Evolutionary conservation across 2,113 vertebrate species (phyloP), one percentile per base, ranked within the genome.

Genomic region (Ictalurus punctatus): DNA sequence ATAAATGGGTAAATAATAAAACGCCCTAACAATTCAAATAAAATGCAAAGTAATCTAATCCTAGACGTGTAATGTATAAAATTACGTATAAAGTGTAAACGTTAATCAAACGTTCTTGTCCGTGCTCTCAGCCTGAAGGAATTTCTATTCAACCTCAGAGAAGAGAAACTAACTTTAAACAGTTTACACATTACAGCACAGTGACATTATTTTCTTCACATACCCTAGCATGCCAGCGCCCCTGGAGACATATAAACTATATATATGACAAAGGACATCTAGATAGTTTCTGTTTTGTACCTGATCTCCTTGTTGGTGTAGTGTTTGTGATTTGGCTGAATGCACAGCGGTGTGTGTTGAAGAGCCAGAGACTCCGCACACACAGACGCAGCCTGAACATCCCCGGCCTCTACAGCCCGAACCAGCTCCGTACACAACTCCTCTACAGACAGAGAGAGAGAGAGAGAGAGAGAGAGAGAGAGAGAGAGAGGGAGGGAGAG

Each of bases 241-340:
- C 40, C 40, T 48, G 44, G 44, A 48, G 44, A 48, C 0, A 44
- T 44, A 30, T 23, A 17, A 30, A 30, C 16, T 73, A 37, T 48
- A 52, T 27, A 52, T 27, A 44, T 23, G 37, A 25, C 0, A 13
- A 44, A 48, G 10, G 44, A 14, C 6, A 14, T 80, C n/a, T 3
- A 1, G 76, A n/a, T 58, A 30, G 30, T 16, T 21, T 10, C 2
- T 58, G 8, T 1, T 12, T 12, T 91, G 89, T 90, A 98, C 98
- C 95, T 96, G 92, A 99, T 95, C 67, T 97, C 96, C 1, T 93
- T 95, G 0, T 95, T 90, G 0, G 95, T 94, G 90, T 97, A 97
- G 94, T 94, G 96, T 92, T 94, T 93, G 40, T 96, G 96, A 17
- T 93, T 95, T 52, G 94, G 94, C 58, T 95, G 96, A 89, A 98